These are phyloP conservation scores for Araneus ventricosus DNA, from an alignment of 1,140 invertebrate genomes.

Conservation along the genomic window DNA sequence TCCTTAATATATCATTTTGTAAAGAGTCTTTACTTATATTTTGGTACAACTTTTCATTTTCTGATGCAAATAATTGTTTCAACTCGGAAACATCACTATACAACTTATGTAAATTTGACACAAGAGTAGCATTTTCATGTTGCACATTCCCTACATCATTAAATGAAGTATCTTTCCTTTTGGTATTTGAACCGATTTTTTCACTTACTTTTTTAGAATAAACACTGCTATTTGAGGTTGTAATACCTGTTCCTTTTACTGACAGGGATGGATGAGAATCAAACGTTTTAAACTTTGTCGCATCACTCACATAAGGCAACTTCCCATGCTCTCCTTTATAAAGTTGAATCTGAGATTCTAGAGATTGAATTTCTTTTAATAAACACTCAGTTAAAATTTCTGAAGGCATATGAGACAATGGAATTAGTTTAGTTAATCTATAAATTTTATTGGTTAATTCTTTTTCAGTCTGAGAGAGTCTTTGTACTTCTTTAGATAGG, in stretches of 20 bases:
- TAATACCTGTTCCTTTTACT: conserved; percentile 17
- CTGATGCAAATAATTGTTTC: conserved; percentile 39
- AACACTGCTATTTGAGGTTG: neutral
- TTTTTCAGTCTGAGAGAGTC: conserved; percentile 49
- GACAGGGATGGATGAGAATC: neutral
- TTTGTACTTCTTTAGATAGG: conserved; percentile 60
- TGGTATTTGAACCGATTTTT: neutral
- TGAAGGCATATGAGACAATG: conserved; percentile 52
- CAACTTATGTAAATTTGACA: conserved; percentile 26
- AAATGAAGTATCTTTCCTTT: neutral
- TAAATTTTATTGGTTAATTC: conserved; percentile 56
- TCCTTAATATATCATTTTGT: conserved; percentile 18
- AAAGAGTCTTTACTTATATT: neutral
- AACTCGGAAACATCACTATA: conserved; percentile 61
- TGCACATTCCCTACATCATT: neutral
- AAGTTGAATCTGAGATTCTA: conserved; percentile 51
- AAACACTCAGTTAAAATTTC: conserved; percentile 59
- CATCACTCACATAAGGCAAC: neutral
- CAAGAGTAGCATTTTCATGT: neutral
- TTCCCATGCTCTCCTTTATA: conserved; percentile 18
- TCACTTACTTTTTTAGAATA: neutral
- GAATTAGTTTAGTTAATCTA: conserved; percentile 56
- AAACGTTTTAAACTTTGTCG: neutral
- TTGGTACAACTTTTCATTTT: conserved; percentile 56
- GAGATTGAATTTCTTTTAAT: conserved; percentile 64